Evolutionary conservation across 2,888 invertebrate species (phyloP).

Genomic region (Chydorus sphaericus): DNA sequence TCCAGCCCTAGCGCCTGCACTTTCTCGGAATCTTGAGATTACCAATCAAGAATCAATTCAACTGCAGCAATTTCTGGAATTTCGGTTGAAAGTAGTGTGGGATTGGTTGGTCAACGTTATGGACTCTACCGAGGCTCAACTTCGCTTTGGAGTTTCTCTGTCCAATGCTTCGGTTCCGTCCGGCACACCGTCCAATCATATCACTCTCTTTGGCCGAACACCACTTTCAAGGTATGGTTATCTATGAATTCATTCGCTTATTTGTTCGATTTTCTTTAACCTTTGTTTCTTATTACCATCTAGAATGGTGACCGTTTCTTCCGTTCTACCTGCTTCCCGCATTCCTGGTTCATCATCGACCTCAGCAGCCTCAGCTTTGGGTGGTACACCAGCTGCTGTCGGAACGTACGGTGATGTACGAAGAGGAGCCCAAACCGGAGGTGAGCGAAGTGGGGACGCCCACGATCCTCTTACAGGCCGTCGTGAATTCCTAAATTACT

Average conservation of each 20-base stretch:
- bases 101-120: conserved; percentile 93
- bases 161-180: conserved; percentile 58
- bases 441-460: background rate
- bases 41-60: conserved; percentile 4
- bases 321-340: background rate
- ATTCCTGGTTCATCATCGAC: background rate
- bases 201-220: background rate
- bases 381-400: background rate
- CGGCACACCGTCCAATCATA: conserved; percentile 5
- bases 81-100: conserved; percentile 81
- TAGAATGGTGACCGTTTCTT: background rate
- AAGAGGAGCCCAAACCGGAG: background rate
- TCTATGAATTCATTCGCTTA: no score
- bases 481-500: conserved; percentile 87
- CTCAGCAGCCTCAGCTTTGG: background rate
- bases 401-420: background rate
- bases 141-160: conserved; percentile 77
- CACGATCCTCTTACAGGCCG: conserved; percentile 50
- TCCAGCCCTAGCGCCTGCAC: conserved; percentile 47
- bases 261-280: background rate
- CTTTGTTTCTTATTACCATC: background rate
- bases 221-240: background rate
- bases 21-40: conserved; percentile 49
- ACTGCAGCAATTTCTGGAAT: conserved; percentile 56
- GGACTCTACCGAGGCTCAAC: conserved; percentile 96